Evolutionary conservation across 1,140 invertebrate genomes (phyloP).

Genomic region (Oncopodura yosiiana): DNA sequence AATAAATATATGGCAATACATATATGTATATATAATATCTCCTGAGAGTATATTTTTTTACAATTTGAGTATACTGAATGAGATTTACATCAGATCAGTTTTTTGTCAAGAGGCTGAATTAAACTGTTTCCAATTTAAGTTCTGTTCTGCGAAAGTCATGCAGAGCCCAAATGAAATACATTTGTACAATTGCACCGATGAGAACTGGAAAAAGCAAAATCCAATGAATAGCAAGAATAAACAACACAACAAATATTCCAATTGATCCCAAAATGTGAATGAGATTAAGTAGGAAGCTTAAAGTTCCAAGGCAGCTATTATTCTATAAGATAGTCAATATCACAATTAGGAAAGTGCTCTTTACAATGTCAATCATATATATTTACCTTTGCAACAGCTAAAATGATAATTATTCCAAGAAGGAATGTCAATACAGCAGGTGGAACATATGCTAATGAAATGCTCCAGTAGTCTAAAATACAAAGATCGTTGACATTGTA

Average conservation of each 20-base stretch:
- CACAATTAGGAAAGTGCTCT: background rate
- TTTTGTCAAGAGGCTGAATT: too few relatives aligned
- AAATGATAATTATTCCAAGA: background rate
- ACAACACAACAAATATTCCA: background rate
- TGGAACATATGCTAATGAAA: too few relatives aligned
- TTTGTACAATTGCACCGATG: background rate
- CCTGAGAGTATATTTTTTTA: too few relatives aligned
- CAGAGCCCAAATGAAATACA: background rate
- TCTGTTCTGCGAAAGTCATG: background rate
- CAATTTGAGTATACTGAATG: too few relatives aligned
- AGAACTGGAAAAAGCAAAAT: background rate
- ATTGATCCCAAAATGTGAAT: background rate
- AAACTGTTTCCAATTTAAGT: too few relatives aligned
- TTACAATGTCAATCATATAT: background rate
- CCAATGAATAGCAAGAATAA: background rate
- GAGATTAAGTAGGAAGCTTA: background rate
- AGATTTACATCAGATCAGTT: too few relatives aligned
- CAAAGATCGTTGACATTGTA: too few relatives aligned
- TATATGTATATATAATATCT: too few relatives aligned
- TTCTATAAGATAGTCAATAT: background rate
- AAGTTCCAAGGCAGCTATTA: background rate
- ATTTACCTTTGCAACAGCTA: constrained; percentile 1
- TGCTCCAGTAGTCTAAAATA: too few relatives aligned
- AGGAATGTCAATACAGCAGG: background rate
- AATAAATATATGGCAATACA: too few relatives aligned